Base-by-base conservation (phyloP, 2,888 invertebrate genomes). In the Microctonus brassicae region DNA sequence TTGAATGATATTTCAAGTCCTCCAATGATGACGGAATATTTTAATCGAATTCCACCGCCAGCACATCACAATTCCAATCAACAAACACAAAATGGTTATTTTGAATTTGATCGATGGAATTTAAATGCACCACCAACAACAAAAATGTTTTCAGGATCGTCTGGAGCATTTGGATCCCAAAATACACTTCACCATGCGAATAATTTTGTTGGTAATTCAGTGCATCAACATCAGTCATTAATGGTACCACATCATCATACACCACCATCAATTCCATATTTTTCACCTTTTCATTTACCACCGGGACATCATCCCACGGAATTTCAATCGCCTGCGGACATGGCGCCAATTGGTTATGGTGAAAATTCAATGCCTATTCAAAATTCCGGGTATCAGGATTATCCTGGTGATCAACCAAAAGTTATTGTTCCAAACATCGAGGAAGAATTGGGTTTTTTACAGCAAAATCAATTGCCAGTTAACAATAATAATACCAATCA, bases 381-480 rank as follows among this genome's bases (percentile, higher is more conserved):
- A 33, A 72, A 55, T 53, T 70, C 76, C 0, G 74, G 75, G 11
- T 70, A 70, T 34, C 74, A 72, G 36, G 76, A 78, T 33, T 69
- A 88, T 80, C 85, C 91, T 88, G 91, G 91, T 78, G 93, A 93
- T 87, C 92, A 93, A 88, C 93, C 94, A 79, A 95, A 95, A 90
- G 95, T 95, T 82, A 94, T 95, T 82, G 95, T 95, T 84, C 95
- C 95, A 81, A 94, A 95, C 89, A 95, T 95, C 87, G 95, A 95
- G 88, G 95, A 95, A 89, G 95, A 95, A 89, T 90, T 95, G 84
- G 93, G 93, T 88, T 95, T 94, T 89, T 90, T 95, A 78, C 88
- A 84, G 78, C 88, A 86, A n/a, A 79, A 76, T 75, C 80, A 73
- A 77, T 84, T 77, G 76, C 77, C 76, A 29, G 70, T 78, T 2